Evolutionary conservation across 2,888 invertebrate species (phyloP), one percentile per base, ranked within the genome.

Genomic region (Toxonevra muliebris): DNA sequence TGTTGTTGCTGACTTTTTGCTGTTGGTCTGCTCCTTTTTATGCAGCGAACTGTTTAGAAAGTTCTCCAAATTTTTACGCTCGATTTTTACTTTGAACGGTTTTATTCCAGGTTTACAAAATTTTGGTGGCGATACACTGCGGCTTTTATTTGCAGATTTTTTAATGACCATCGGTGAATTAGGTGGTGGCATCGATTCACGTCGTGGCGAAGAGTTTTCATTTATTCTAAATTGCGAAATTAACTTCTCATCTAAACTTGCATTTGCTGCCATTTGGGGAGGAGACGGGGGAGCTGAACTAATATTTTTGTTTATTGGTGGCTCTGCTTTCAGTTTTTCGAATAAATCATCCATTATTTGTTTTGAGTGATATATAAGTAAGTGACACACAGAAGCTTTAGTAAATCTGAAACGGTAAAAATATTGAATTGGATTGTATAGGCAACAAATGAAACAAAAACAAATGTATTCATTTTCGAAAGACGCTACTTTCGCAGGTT

Each of bases 331-430:
- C 2, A 76, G 61, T 61, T 69, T 58, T 62, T 76, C 73, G 20
- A 76, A 76, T 40, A 76, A 67, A 59, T 75, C 74, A 19, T 69
- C 71, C 76, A 76, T 76, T 40, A 55, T 71, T 30, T 30, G 30
- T 30, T 4, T 60, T 13, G 13, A 42, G n/a, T 20, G 41, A 48
- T 15, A 48, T n/a, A n/a, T 4, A 2, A 15, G 11, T 48, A 8
- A 48, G 10, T 48, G 11, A 48, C 13, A 13, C 15, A 48, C 15
- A 15, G 15, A 48, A 48, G 7, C 30, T 30, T 30, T 7, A 30
- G 30, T 30, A 30, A 30, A 30, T 7, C 30, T 30, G 30, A 30
- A 30, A 30, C 30, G 7, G 30, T 30, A 30, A 30, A 30, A 30
- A 30, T 30, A 30, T 30, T 30, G 30, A 7, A 30, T 30, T 30